These are phyloP conservation scores for Aethina tumida DNA, from an alignment of 1,140 invertebrate species.

Conservation along the genomic window DNA sequence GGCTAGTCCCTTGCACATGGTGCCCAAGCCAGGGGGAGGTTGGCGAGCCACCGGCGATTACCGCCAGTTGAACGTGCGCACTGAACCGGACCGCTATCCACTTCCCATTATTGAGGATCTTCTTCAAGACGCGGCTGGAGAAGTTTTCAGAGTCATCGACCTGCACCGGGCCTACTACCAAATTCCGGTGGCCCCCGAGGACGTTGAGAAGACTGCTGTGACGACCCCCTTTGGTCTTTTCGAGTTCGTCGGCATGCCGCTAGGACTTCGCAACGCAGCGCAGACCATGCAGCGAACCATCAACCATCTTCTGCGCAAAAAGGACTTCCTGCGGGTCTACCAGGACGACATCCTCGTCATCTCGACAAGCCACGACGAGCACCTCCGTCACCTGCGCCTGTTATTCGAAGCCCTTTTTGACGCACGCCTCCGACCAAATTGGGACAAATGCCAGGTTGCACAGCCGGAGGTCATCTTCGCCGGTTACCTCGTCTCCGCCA, in stretches of 20 bases:
- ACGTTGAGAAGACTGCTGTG: slow-evolving; percentile 21
- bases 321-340: slow-evolving; percentile 17
- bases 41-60: slow-evolving; percentile 38
- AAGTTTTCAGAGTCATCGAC: slow-evolving; percentile 34
- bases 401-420: slow-evolving; percentile 23
- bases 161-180: slow-evolving; percentile 37
- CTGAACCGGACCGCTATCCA: slow-evolving; percentile 31
- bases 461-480: slow-evolving; percentile 24
- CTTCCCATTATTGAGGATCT: slow-evolving; percentile 5
- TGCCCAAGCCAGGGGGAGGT: slow-evolving; percentile 31
- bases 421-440: slow-evolving; percentile 26
- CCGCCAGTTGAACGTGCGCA: slow-evolving; percentile 35
- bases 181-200: slow-evolving; percentile 24
- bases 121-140: slow-evolving; percentile 19
- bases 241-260: slow-evolving; percentile 20
- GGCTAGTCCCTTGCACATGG: slow-evolving; percentile 35
- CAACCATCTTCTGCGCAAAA: slow-evolving; percentile 6
- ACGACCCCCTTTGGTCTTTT: slow-evolving; percentile 20
- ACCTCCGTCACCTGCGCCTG: slow-evolving; percentile 19
- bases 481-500: slow-evolving; percentile 22
- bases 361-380: slow-evolving; percentile 23
- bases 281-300: slow-evolving; percentile 20
- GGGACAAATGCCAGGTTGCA: slow-evolving; percentile 24
- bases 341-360: slow-evolving; percentile 32
- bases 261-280: slow-evolving; percentile 17